A percentile compares a stretch with the other conserved stretches of the same genome.
These are phyloP conservation scores for Atherinomorus stipes DNA, from an alignment of 2,113 vertebrate genomes.

Conservation along the genomic window DNA sequence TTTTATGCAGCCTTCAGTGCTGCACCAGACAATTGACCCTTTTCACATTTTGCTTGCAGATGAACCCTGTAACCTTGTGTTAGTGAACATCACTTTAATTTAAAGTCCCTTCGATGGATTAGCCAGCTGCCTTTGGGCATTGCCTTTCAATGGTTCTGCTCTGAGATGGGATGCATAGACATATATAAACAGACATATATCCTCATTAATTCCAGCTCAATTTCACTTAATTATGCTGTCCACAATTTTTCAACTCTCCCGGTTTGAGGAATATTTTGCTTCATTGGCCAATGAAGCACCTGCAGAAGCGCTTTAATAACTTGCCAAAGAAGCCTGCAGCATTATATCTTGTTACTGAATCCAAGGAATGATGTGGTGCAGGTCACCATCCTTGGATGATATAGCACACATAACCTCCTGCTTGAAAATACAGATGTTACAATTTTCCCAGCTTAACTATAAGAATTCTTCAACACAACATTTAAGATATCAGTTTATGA, in stretches of 20 bases:
- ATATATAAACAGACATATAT: slow-evolving; percentile 29
- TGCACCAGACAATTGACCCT: slow-evolving; percentile 51
- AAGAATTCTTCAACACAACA: background rate
- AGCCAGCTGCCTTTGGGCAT: slow-evolving; percentile 45
- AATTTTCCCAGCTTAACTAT: slow-evolving; percentile 19
- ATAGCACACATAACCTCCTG: background rate
- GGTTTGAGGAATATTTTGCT: slow-evolving; percentile 10
- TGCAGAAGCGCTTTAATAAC: slow-evolving; percentile 34
- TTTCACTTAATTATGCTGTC: slow-evolving; percentile 45
- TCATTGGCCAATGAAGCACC: slow-evolving; percentile 41
- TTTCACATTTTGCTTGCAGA: slow-evolving; percentile 45
- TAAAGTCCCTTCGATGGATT: slow-evolving; percentile 40
- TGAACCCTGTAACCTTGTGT: slow-evolving; percentile 50
- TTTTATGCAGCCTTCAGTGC: slow-evolving; percentile 42
- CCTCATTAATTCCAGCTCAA: slow-evolving; percentile 16
- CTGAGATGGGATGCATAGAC: slow-evolving; percentile 54
- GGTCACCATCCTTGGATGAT: background rate
- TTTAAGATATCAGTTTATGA: slow-evolving; percentile 1
- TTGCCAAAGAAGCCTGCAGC: slow-evolving; percentile 13
- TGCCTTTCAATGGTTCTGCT: slow-evolving; percentile 41
- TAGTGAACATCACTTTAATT: slow-evolving; percentile 54
- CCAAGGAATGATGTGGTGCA: background rate
- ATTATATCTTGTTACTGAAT: slow-evolving; percentile 8
- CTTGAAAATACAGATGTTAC: background rate
- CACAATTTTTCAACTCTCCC: slow-evolving; percentile 22